Percentiles rank a stretch among this genome's conserved stretches.
Evolutionary conservation across 2,113 vertebrate species (phyloP).

Genomic region (Carassius auratus): DNA sequence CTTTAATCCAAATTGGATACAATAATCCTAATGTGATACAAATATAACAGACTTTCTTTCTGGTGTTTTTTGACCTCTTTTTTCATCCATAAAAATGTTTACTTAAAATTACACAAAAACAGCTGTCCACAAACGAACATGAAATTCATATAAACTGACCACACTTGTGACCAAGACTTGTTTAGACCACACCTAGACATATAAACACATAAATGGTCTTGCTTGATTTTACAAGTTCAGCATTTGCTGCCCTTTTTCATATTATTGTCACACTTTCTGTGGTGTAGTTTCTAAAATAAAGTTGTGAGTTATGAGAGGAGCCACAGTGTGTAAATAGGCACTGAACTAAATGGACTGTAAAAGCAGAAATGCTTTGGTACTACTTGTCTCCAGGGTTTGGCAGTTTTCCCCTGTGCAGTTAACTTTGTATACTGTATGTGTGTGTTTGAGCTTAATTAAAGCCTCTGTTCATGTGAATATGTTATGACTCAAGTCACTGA

Average conservation of each 20-base stretch:
- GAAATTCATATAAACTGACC: conserved; percentile 29
- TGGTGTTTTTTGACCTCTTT: background rate
- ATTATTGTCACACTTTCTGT: conserved; percentile 3
- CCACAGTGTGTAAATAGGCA: conserved; percentile 2
- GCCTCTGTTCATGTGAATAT: conserved; percentile 23
- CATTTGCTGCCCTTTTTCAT: conserved; percentile 13
- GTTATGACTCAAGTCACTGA: conserved; percentile 26
- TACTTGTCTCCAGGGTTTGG: background rate
- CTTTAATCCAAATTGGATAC: background rate
- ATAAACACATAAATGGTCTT: conserved; percentile 40
- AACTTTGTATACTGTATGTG: background rate
- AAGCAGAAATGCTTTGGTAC: background rate
- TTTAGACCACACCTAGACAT: conserved; percentile 24
- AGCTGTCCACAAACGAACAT: background rate
- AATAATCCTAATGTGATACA: background rate
- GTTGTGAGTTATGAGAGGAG: background rate
- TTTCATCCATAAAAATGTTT: background rate
- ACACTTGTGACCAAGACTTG: conserved; percentile 30
- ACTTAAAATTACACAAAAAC: background rate
- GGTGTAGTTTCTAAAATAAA: background rate
- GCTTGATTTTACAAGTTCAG: conserved; percentile 13
- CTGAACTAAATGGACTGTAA: conserved; percentile 19
- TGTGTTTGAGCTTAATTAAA: conserved; percentile 20
- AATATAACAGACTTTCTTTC: background rate
- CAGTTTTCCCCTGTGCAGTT: background rate